Conservation (phyloP, 2,113 vertebrate species). For the Podarcis muralis region DNA sequence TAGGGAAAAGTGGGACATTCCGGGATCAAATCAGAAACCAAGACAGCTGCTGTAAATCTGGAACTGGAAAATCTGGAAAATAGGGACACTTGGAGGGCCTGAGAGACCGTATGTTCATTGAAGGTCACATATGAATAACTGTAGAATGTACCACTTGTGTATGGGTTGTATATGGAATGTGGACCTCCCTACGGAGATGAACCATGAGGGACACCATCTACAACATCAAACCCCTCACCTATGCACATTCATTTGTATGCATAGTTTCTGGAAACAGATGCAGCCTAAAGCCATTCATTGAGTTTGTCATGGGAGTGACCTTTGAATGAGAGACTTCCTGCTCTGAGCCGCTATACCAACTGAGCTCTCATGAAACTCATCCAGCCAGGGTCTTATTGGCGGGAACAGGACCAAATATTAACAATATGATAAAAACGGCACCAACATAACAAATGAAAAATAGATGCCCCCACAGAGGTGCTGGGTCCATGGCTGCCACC, state of each 20-base stretch:
- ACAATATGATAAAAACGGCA: background rate
- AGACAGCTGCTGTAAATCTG: too few relatives aligned
- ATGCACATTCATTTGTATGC: background rate
- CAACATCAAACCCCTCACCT: background rate
- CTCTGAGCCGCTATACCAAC: background rate
- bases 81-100: too few relatives aligned
- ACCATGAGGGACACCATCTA: background rate
- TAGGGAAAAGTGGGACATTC: too few relatives aligned
- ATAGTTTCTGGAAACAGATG: background rate
- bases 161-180: too few relatives aligned
- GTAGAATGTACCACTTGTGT: too few relatives aligned
- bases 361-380: background rate
- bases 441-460: background rate
- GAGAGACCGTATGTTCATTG: too few relatives aligned
- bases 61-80: too few relatives aligned
- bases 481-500: background rate
- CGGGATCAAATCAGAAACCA: too few relatives aligned
- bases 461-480: background rate
- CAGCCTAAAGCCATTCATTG: background rate
- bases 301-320: background rate
- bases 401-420: background rate
- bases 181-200: background rate
- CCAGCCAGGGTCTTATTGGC: background rate
- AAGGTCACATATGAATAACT: too few relatives aligned
- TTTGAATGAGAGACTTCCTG: background rate